A percentile compares a stretch with the other conserved stretches of the same genome.
Evolutionary conservation across 1,140 invertebrate genomes (phyloP).

Genomic region (Vanessa atalanta): DNA sequence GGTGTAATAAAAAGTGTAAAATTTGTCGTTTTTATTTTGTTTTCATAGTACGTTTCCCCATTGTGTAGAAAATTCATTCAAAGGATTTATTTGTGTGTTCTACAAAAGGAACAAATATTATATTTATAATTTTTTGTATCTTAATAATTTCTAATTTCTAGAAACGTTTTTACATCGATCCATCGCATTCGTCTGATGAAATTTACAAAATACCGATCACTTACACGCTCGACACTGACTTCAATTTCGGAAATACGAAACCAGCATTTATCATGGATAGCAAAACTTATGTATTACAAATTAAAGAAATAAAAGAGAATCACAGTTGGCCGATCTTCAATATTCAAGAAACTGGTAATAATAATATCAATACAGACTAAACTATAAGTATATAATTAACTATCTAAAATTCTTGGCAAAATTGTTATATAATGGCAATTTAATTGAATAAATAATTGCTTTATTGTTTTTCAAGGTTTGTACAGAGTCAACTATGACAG

Average conservation of each 20-base stretch:
- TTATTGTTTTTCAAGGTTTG: constrained; percentile 80
- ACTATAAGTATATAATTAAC: too few relatives aligned
- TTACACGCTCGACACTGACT: constrained; percentile 73
- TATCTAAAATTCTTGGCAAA: not conserved
- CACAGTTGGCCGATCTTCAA: constrained; percentile 87
- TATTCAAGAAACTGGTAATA: constrained; percentile 83
- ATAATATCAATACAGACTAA: constrained; percentile 6
- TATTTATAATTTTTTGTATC: too few relatives aligned
- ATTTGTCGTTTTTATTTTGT: too few relatives aligned
- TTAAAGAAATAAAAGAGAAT: constrained; percentile 44
- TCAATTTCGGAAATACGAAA: constrained; percentile 81
- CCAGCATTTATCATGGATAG: constrained; percentile 80
- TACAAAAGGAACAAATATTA: too few relatives aligned
- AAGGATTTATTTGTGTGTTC: too few relatives aligned
- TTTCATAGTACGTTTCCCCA: too few relatives aligned
- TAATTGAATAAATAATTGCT: not conserved
- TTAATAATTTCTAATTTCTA: constrained; percentile 28
- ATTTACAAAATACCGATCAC: constrained; percentile 84
- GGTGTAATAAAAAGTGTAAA: too few relatives aligned
- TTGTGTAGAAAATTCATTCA: too few relatives aligned
- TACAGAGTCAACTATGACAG: constrained; percentile 91
- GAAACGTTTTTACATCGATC: constrained; percentile 68
- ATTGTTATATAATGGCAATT: not conserved
- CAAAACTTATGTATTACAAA: constrained; percentile 44
- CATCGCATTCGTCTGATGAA: constrained; percentile 54